These are phyloP conservation scores for Trachymyrmex cornetzi DNA, from an alignment of 1,140 invertebrate genomes.

Conservation along the genomic window DNA sequence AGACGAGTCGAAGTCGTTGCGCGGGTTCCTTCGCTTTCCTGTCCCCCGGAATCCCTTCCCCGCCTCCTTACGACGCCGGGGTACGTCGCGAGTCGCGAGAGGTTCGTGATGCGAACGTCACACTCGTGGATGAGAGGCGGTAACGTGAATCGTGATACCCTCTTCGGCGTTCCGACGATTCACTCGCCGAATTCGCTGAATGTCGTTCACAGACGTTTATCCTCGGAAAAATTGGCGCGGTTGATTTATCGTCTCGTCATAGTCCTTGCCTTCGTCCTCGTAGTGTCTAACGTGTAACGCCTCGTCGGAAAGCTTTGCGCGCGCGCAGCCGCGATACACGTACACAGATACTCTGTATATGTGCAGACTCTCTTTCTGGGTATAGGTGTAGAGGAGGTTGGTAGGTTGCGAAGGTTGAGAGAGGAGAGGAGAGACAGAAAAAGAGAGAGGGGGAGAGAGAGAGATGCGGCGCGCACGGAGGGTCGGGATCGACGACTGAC, in stretches of 20 bases:
- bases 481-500: constrained; percentile 52
- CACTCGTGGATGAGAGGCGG: constrained; percentile 22
- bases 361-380: constrained; percentile 30
- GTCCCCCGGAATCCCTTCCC: neutral
- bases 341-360: neutral
- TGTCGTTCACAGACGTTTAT: neutral
- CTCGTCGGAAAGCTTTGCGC: constrained; percentile 38
- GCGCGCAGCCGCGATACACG: constrained; percentile 27
- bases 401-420: constrained; percentile 73
- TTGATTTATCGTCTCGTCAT: neutral
- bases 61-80: neutral
- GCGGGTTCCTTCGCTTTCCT: neutral
- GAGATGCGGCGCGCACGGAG: constrained; percentile 55
- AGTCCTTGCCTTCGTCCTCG: neutral
- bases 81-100: constrained; percentile 10
- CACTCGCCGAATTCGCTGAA: neutral
- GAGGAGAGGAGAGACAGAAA: constrained; percentile 39
- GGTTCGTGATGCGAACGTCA: constrained; percentile 19
- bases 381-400: constrained; percentile 70
- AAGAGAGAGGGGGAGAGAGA: neutral
- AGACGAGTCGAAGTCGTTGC: neutral
- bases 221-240: neutral
- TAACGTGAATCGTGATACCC: neutral
- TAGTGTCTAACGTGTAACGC: neutral
- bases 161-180: neutral